Base-by-base conservation (phyloP, 1,140 invertebrate genomes). In the Triops cancriformis region DNA sequence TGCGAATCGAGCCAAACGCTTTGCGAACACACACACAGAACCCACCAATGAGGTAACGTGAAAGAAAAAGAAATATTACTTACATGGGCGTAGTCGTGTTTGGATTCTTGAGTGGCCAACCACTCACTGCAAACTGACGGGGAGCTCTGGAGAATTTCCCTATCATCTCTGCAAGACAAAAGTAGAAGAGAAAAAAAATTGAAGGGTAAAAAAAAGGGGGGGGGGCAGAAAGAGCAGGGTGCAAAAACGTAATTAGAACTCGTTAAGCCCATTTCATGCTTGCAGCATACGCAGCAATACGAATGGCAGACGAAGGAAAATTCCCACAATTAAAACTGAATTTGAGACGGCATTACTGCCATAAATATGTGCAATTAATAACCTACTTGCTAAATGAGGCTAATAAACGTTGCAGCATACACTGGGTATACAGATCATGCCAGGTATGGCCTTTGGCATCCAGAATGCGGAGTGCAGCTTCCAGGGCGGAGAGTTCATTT, bases 381-480 rank as follows among this genome's bases (percentile, higher is more conserved):
- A 64, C 51, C 51, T 64, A 64, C 51, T 64, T 64, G 23, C 51
- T 86, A 75, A 89, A 85, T 74, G 90, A 88, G 80, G 91, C 88
- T 1, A 94, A 87, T 82, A 92, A 87, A 28, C 89, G 90, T 84
- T 93, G 91, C 51, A 95, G 88, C 42, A 92, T 87, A 82, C 93
- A 95, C 84, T 94, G 93, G 0, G 93, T 93, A 83, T 93, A 94
- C 0, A 89, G 87, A 83, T 94, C 89, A 79, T 88, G 88, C 93
- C 93, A 94, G 78, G 91, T 88, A 84, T 93, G 94, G 0, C 92
- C 91, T 12, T 88, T 85, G 0, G 86, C 84, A 74, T 91, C 89
- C 31, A 94, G 85, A 91, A 88, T 78, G 41, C 41, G 42, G 14
- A 80, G 77, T 41, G 77, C 77, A 7, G 73, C 77, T 27, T 78